These are phyloP conservation scores for Ibidorhyncha struthersii DNA, from an alignment of 2,113 vertebrate genomes.

Conservation along the genomic window DNA sequence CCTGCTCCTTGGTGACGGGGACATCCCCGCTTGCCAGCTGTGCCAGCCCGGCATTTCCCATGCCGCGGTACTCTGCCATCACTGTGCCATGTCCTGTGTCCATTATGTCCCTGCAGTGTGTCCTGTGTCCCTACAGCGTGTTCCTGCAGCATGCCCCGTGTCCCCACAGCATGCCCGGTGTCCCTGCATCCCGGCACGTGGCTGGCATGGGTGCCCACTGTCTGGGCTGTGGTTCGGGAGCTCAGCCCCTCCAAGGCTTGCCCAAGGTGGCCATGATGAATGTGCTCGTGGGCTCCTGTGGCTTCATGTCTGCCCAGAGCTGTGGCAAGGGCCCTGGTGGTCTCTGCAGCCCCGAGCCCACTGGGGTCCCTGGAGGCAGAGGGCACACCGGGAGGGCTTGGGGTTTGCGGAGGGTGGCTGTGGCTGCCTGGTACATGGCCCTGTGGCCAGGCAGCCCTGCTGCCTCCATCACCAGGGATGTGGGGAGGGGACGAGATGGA, in stretches of 20 bases:
- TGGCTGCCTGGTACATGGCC: neutral
- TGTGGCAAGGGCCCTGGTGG: neutral
- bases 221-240: neutral
- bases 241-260: neutral
- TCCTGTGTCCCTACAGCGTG: neutral
- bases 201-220: neutral
- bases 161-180: neutral
- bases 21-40: accelerated
- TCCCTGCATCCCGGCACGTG: neutral
- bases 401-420: neutral
- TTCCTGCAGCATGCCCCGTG: neutral
- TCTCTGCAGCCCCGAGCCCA: neutral
- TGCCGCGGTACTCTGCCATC: neutral
- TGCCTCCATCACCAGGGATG: neutral
- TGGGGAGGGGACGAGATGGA: neutral
- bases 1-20: neutral
- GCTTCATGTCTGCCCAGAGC: neutral
- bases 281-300: neutral
- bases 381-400: neutral
- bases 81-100: neutral
- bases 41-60: neutral
- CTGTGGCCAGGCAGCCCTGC: neutral
- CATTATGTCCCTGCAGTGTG: neutral
- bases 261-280: accelerated
- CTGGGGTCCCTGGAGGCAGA: accelerated